These are phyloP conservation scores for Toxostoma redivivum DNA, from an alignment of 2,113 vertebrate species.

Conservation along the genomic window DNA sequence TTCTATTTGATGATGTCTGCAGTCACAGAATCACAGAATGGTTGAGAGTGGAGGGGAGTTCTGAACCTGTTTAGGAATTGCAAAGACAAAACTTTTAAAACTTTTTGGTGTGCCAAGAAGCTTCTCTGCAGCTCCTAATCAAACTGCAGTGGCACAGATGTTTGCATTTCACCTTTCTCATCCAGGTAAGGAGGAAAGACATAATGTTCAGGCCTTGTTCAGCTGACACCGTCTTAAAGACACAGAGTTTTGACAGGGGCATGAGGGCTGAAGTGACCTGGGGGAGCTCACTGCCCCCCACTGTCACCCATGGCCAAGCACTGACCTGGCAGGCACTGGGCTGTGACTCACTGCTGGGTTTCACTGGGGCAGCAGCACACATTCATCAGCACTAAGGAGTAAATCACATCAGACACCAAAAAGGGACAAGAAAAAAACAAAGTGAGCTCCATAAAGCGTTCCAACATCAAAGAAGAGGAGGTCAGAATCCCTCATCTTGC, in stretches of 20 bases:
- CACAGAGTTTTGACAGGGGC: neutral
- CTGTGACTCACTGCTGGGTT: neutral
- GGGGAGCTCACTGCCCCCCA: neutral
- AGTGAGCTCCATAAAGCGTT: neutral
- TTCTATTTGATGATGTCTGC: neutral
- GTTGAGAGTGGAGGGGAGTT: neutral
- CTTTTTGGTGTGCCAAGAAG: neutral
- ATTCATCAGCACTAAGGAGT: neutral
- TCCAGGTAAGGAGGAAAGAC: neutral
- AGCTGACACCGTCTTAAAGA: neutral
- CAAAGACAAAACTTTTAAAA: neutral
- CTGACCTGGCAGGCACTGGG: neutral
- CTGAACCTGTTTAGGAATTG: neutral
- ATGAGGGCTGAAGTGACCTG: neutral
- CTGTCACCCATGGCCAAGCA: neutral
- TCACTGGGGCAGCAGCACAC: neutral
- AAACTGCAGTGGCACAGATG: neutral
- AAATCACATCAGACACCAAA: neutral
- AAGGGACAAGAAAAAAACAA: neutral
- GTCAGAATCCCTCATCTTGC: neutral
- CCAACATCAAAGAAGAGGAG: neutral
- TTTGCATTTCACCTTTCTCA: neutral
- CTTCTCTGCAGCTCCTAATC: neutral
- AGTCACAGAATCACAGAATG: neutral
- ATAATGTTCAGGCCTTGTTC: neutral